These are phyloP conservation scores for Pampus argenteus DNA, from an alignment of 2,797 vertebrate genomes.

Conservation along the genomic window DNA sequence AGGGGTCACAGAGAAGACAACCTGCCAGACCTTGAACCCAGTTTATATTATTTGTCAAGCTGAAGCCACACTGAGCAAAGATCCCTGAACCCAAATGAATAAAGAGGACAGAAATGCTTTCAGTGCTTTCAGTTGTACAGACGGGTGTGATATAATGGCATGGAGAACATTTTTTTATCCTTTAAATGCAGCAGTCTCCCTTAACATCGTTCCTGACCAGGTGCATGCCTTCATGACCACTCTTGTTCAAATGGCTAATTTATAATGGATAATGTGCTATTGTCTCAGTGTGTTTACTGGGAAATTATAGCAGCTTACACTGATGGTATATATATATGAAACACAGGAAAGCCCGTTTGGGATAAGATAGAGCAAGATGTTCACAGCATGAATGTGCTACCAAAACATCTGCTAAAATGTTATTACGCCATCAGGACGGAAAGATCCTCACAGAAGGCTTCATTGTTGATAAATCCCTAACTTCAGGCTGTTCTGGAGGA, in stretches of 20 bases:
- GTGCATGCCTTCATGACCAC: slow-evolving; percentile 37
- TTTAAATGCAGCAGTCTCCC: slow-evolving; percentile 10
- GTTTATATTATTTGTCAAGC: slow-evolving; percentile 11
- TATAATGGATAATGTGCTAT: slow-evolving; percentile 19
- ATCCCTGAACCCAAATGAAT: slow-evolving; percentile 2
- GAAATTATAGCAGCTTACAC: slow-evolving; percentile 15
- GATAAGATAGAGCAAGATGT: slow-evolving; percentile 5
- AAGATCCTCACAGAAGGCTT: slow-evolving; percentile 3
- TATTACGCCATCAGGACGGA: slow-evolving; percentile 3
- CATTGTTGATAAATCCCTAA: neutral
- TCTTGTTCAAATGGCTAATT: slow-evolving; percentile 33
- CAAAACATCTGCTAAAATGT: slow-evolving; percentile 13
- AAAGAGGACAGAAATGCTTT: neutral
- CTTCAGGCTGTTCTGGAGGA: slow-evolving; percentile 8
- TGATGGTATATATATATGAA: slow-evolving; percentile 13
- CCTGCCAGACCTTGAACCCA: neutral
- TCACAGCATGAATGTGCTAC: neutral
- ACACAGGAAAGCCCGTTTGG: neutral
- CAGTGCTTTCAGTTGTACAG: slow-evolving; percentile 19
- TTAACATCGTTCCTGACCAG: slow-evolving; percentile 30
- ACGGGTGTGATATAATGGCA: slow-evolving; percentile 18
- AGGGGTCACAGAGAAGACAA: slow-evolving; percentile 1
- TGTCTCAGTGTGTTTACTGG: slow-evolving; percentile 31
- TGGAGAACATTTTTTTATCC: slow-evolving; percentile 45
- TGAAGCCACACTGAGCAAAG: neutral